These are phyloP conservation scores for Odontophorus gujanensis DNA, from an alignment of 2,113 vertebrate species.

Conservation along the genomic window DNA sequence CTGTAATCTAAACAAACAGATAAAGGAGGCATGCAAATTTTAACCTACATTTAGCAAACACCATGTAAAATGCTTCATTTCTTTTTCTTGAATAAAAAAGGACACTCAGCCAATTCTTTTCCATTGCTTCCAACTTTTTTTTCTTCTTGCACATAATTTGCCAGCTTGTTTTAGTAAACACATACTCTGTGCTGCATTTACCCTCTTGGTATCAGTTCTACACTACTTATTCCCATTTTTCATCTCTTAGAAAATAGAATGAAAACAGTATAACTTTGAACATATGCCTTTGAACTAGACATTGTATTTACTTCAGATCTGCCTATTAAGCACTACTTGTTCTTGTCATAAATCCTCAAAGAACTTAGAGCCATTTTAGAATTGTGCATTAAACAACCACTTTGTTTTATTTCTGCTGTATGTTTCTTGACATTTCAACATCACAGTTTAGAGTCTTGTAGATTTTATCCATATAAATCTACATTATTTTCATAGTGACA, in stretches of 20 bases:
- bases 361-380: not conserved
- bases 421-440: not conserved
- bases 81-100: not conserved
- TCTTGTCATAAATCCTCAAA: not conserved
- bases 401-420: not conserved
- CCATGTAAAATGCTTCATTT: not conserved
- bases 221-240: not conserved
- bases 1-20: not conserved
- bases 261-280: not conserved
- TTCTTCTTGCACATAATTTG: not conserved
- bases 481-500: not conserved
- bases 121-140: not conserved
- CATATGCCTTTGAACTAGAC: not conserved
- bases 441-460: not conserved
- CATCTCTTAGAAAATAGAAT: not conserved
- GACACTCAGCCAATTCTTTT: not conserved
- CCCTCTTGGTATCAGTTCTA: not conserved
- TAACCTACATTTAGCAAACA: not conserved
- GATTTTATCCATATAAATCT: not conserved
- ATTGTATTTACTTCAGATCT: not conserved
- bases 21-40: rapidly evolving
- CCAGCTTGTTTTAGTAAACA: not conserved
- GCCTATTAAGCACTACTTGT: not conserved
- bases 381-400: not conserved
- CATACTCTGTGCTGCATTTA: not conserved